Base-by-base conservation (phyloP, 1,140 invertebrate species). In the Solen grandis region DNA sequence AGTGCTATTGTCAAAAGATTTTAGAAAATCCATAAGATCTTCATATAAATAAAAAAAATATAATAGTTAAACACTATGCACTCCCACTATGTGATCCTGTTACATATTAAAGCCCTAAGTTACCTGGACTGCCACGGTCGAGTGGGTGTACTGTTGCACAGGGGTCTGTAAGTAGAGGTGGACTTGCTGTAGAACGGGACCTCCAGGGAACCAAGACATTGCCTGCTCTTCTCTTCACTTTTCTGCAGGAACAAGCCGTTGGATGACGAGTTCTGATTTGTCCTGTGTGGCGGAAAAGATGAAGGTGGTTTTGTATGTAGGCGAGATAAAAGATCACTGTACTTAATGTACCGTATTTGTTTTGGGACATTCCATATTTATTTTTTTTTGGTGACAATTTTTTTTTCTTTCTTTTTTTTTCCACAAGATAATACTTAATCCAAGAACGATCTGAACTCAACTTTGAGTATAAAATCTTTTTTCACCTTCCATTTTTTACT, bases 221-320 rank as follows among this genome's bases (percentile, higher is more conserved):
- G 55, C 3, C 70, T n/a, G 31, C 57, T 74, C 36, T 74, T 74
- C 5, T 74, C 70, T 2, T 35, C 29, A 41, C 70, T 62, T 74
- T 57, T 59, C 38, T 74, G 70, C 54, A 74, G 19, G 38, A 41
- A 74, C 57, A 60, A n/a, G n/a, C n/a, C n/a, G n/a, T n/a, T n/a
- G n/a, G 70, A 5, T 74, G 27, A 62, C 52, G 19, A 16, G 33
- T 2, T 29, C 41, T 73, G 3, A 31, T 54, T n/a, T 27, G 29
- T 0, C 55, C 59, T 59, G 52, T 72, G 33, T 50, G 31, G 29
- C 29, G 10, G 41, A 29, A 55, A 16, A 36, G 50, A 29, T 27
- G 5, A 65, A 35, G 4, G 25, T n/a, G 27, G 22, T 10, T 57
- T 10, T n/a, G n/a, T n/a, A n/a, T n/a, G n/a, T n/a, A n/a, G n/a